Base-by-base conservation (phyloP, 2,888 invertebrate genomes). In the Hemicrepidius hirtus region DNA sequence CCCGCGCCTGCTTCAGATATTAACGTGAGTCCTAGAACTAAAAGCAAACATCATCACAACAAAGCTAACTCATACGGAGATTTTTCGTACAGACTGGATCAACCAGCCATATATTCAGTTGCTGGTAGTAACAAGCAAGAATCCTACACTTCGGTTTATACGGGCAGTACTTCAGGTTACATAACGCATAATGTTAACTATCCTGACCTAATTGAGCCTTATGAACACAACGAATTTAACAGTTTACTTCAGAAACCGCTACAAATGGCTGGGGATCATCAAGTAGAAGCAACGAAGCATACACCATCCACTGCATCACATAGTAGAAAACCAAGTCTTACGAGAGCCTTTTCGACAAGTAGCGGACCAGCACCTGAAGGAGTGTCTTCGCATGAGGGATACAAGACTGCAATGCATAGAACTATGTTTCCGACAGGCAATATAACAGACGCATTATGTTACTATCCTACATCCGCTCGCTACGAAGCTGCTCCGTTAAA, bases 391-490 rank as follows among this genome's bases (percentile, higher is more conserved):
- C 87, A 92, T 80, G 92, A 93, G 64, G 88, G 87, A 13, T 92
- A 91, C 81, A 93, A 92, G 86, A 87, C 88, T 44, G 88, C 90
- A 0, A 89, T 90, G 85, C 91, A 92, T 81, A 88, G 93, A 68
- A 88, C 91, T 35, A 92, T 91, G 87, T 93, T 92, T 81, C 93
- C 93, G 44, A 90, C 92, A 0, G 91, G 93, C 3, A 91, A 90
- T 82, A 89, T 95, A 21, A 95, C 94, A 0, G 95, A 95, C 83
- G 94, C 94, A 12, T 86, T 95, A 6, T 93, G 93, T 0, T 95
- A 94, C 80, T 95, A 95, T 84, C 95, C 95, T 0, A 93, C 93
- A 0, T 92, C 91, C 37, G 90, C 88, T 62, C 86, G 91, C 75
- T 91, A 91, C 78, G 91, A 91, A 60, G 78, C 82, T 3, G 87